Evolutionary conservation across 2,888 invertebrate species (phyloP), one percentile per base, ranked within the genome.

Genomic region (Linyphia triangularis): DNA sequence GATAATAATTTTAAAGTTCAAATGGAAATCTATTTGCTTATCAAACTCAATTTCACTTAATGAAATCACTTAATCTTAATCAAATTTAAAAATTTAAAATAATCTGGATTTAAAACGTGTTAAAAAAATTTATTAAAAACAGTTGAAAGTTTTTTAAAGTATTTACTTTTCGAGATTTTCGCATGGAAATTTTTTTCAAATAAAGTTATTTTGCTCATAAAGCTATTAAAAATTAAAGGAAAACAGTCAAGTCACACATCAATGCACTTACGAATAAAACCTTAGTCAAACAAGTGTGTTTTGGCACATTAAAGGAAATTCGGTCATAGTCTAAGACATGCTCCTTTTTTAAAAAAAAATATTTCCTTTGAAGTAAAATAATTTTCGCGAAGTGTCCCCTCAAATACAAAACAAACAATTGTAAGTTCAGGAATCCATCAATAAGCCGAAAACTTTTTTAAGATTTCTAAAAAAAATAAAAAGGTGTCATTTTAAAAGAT

Each of bases 401-500:
- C 73, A 59, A 75, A 75, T 59, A 59, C 57, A 33, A 75, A 75
- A 75, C 30, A 75, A 75, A 75, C 57, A 59, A 33, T 59, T 30
- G 13, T 28, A 78, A 67, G 33, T 65, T 26, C 40, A 40, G 22
- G 43, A 40, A 65, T 78, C 51, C 78, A 65, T 78, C 78, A 78
- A 78, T 65, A 82, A 70, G 69, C 40, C n/a, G 16, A 19, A 65
- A 26, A 51, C 43, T 28, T 30, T 26, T 10, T n/a, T 19, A n/a
- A 16, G 16, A 28, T 10, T 16, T 75, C 30, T 57, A 70, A 26
- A 70, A 69, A 70, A 70, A 26, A 63, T n/a, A n/a, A n/a, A 73
- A 77, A 77, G 30, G 78, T 28, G 67, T 30, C 22, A 37, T 63
- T 84, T 63, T 67, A 33, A 70, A 37, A 69, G 43, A 61, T 79